Conservation (phyloP, 2,888 invertebrate genomes). For the Ptychoptera contaminata region DNA sequence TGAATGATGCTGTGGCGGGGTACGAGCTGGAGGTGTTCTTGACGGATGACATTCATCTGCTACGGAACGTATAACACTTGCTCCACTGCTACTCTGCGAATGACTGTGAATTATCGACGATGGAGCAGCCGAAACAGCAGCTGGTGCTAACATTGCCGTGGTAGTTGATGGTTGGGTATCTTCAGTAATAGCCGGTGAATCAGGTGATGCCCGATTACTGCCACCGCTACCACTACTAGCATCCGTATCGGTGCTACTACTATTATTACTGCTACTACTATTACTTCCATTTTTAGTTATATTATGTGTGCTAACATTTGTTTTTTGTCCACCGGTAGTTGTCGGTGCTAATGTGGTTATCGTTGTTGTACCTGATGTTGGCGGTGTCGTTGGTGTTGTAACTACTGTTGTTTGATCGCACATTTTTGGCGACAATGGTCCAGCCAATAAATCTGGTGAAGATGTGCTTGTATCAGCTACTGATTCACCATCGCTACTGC, state of each 20-base stretch:
- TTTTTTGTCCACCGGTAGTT: constrained; percentile 1
- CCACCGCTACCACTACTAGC: constrained; percentile 16
- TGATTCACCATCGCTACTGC: constrained; percentile 93
- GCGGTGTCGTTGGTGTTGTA: constrained; percentile 19
- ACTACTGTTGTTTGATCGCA: constrained; percentile 32
- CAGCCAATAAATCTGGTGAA: constrained; percentile 68
- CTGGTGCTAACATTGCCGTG: constrained; percentile 7
- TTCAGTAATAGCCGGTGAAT: constrained; percentile 19
- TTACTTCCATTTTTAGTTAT: not conserved
- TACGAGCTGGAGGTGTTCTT: constrained; percentile 16
- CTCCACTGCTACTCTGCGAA: constrained; percentile 9
- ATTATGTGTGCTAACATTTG: not conserved
- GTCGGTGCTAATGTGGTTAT: constrained; percentile 7
- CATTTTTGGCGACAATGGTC: constrained; percentile 67
- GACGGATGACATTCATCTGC: constrained; percentile 20
- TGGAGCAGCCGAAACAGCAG: constrained; percentile 6
- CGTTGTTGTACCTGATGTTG: constrained; percentile 16
- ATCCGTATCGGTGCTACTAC: constrained; percentile 12
- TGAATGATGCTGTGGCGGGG: constrained; percentile 15
- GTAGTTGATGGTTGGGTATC: constrained; percentile 27
- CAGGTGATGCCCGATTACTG: constrained; percentile 27
- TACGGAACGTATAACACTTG: constrained; percentile 30
- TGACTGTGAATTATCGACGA: constrained; percentile 1
- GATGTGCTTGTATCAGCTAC: constrained; percentile 87
- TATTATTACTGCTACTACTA: constrained; percentile 10